These are phyloP conservation scores for Drosophila neonasuta DNA, from an alignment of 2,888 invertebrate genomes.

Conservation along the genomic window DNA sequence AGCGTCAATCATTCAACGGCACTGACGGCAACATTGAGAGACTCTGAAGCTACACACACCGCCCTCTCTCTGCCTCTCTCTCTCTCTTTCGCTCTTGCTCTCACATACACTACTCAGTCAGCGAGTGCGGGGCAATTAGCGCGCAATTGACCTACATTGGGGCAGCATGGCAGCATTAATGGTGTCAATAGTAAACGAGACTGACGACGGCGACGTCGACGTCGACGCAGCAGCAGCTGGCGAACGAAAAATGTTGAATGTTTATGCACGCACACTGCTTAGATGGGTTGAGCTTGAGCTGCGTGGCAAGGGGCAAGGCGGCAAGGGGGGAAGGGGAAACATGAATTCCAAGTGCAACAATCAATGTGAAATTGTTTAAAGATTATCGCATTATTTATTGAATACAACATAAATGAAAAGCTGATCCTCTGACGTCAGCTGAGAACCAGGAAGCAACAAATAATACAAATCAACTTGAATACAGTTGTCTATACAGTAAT, in stretches of 20 bases:
- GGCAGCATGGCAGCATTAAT: conserved; percentile 72
- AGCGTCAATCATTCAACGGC: conserved; percentile 56
- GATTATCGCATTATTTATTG: conserved; percentile 23
- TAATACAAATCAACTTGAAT: no score
- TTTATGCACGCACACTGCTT: conserved; percentile 60
- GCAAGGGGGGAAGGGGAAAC: not conserved
- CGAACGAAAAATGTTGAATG: conserved; percentile 60
- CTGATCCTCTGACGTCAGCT: conserved; percentile 24
- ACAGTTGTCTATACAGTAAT: not conserved
- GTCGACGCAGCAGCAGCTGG: conserved; percentile 34
- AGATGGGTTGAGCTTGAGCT: conserved; percentile 6
- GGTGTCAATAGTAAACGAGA: conserved; percentile 79
- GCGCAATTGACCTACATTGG: conserved; percentile 79
- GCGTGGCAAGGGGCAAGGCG: not conserved
- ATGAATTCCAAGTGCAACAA: conserved; percentile 61
- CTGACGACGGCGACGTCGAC: conserved; percentile 61
- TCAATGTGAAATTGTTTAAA: conserved; percentile 45
- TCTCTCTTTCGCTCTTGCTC: not conserved
- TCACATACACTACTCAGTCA: conserved; percentile 17
- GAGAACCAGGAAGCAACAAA: conserved; percentile 18
- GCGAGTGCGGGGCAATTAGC: conserved; percentile 77
- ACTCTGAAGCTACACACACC: conserved; percentile 19
- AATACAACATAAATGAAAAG: conserved; percentile 9
- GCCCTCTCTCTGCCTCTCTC: not conserved
- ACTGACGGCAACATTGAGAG: conserved; percentile 54